Evolutionary conservation across 1,140 invertebrate species (phyloP).

Genomic region (Ooceraea biroi): DNA sequence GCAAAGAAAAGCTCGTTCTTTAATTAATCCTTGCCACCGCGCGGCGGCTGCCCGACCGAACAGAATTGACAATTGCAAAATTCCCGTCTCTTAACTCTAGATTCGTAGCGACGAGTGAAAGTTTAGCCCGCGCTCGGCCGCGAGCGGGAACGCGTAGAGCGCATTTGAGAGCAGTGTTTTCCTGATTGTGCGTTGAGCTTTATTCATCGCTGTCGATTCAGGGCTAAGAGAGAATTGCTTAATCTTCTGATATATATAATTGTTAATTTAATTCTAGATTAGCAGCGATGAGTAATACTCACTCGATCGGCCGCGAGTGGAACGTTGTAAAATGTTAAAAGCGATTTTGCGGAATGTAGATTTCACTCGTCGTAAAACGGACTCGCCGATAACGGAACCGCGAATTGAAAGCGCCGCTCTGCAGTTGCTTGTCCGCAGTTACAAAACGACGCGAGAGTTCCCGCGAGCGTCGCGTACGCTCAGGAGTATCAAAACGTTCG

Average conservation of each 20-base stretch:
- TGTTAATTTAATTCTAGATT: neutral
- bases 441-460: neutral
- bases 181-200: too few relatives aligned
- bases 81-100: too few relatives aligned
- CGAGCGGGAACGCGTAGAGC: too few relatives aligned
- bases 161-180: too few relatives aligned
- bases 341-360: neutral
- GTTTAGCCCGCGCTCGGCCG: too few relatives aligned
- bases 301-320: neutral
- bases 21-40: too few relatives aligned
- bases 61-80: too few relatives aligned
- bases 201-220: neutral
- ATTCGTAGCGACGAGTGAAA: too few relatives aligned
- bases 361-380: constrained; percentile 11
- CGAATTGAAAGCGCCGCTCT: neutral
- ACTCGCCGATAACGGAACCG: neutral
- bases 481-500: neutral
- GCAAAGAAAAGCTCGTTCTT: too few relatives aligned
- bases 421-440: neutral
- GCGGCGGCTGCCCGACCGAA: too few relatives aligned
- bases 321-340: constrained; percentile 9
- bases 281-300: neutral
- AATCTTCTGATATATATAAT: neutral
- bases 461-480: neutral
- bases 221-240: neutral